Base-by-base conservation (phyloP, 2,113 vertebrate species). In the Corythoichthys intestinalis region DNA sequence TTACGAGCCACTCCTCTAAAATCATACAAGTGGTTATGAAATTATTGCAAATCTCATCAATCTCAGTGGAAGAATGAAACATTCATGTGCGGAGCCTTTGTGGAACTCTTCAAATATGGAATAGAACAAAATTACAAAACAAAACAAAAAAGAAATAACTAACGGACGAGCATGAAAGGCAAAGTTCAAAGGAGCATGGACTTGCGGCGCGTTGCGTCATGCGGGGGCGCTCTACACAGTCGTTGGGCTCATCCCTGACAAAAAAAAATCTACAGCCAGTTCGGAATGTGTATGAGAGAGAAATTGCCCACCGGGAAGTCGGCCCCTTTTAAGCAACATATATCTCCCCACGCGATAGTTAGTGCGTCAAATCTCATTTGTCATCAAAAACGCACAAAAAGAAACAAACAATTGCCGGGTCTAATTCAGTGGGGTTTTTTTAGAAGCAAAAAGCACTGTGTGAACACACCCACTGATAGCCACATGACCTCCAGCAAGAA, bases 191-290 rank as follows among this genome's bases (percentile, higher is more conserved):
- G 87, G 77, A 82, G 82, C 73, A 74, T 58, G 75, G 79, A 84
- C 89, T 92, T 92, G 89, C 92, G 70, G 83, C 63, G 75, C 65
- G 68, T 93, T 93, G 89, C 92, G 91, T 93, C 92, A 93, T 90
- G 83, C 84, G 79, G 82, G 79, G 83, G 82, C 79, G 83, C 82
- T 81, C 77, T 70, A 79, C 76, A 72, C 84, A 81, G 72, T 79
- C 82, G 71, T 69, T 49, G 84, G 79, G 82, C 79, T 82, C 75
- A 68, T 77, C 80, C 46, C 72, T 80, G 75, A 74, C 78, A 71
- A 34, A 56, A 56, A 53, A 34, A 53, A 84, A 89, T 77, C 84
- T 83, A 77, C 75, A 77, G 69, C 75, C 41, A 59, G 69, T 9
- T 37, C 34, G 54, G 48, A 1, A 15, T 50, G 14, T 15, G 4